Base-by-base conservation (phyloP, 2,797 vertebrate genomes). In the Bufotes viridis region DNA sequence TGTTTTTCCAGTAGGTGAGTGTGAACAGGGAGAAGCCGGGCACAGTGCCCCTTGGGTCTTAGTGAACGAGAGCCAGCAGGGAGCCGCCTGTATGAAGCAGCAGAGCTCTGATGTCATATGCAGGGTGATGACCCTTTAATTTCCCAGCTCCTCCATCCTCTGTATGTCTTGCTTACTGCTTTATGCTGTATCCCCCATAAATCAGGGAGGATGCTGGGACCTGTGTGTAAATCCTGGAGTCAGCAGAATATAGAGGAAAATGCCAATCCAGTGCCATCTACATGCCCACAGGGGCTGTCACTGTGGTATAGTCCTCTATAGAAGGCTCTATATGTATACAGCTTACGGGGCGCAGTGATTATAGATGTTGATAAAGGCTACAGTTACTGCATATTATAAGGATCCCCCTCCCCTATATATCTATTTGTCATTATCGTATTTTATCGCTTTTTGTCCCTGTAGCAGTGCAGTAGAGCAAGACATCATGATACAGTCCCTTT, bases 1-100 rank as follows among this genome's bases (percentile, higher is more conserved):
- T 26, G 51, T 34, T 7, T 18, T 67, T 6, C 34, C 42, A 49
- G 74, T 7, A 60, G 85, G 88, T 89, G 80, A 83, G 88, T 86
- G 6, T 9, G n/a, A 12, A 10, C 3, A 85, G 13, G 22, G 51
- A 2, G 29, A 14, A 12, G 78, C 29, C 13, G 42, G 22, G 75
- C 17, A 15, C 29, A 61, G 72, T 53, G 53, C 80, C 70, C 57
- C 69, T 42, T 65, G 18, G 22, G 78, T 76, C 67, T 55, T 13
- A 12, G 18, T 69, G n/a, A 83, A 57, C 61, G 61, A 18, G 63
- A 55, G n/a, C 17, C 3, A 26, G 20, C 61, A 76, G 79, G 69
- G 86, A 87, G 20, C 80, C 58, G 80, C 79, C 78, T 82, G 29
- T 29, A n/a, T 81, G 22, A 57, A 17, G 69, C 69, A 18, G 69